Evolutionary conservation across 1,140 invertebrate genomes (phyloP), one percentile per base, ranked within the genome.

Genomic region (Drosophila ogumai): DNA sequence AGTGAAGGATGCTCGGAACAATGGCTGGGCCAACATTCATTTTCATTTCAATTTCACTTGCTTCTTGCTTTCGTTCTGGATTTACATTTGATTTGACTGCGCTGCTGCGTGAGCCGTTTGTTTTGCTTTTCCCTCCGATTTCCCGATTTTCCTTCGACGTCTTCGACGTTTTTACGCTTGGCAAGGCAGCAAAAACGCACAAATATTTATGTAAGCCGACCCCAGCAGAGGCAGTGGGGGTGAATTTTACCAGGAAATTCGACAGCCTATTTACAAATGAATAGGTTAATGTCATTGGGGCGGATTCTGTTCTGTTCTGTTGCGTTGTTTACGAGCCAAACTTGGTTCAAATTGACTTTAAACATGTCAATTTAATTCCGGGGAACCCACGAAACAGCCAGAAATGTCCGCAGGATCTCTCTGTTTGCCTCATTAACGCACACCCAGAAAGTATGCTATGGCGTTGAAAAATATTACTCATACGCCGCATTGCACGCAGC

Each of bases 181-280:
- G 75, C 63, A 72, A 19, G 68, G 66, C 87, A 91, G 58, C 79
- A 72, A 65, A 54, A 72, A 72, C 81, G 71, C 86, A 90, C 86
- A 90, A 90, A 90, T 90, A 90, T 90, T 90, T 90, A 91, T 90
- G 86, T 81, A 60, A 69, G 81, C 72, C 60, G 13, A 55, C 52
- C 52, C 52, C 5, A 22, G 13, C 17, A 4, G 4, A 0, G 13
- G 52, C 13, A 12, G 31, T 34, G 17, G 46, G 61, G 72, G 41
- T 46, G 81, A 79, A 52, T 75, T 67, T 73, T 75, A 74, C 60
- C 64, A 58, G 47, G 64, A 75, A 90, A 90, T 90, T 88, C 85
- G 85, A 88, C 85, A 88, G 85, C 77, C 85, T 77, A 85, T 88
- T 88, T 90, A 90, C 85, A 88, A 88, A 88, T 90, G 85, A 88